Base-by-base conservation (phyloP, 2,888 invertebrate species). In the Eristalis arbustorum region DNA sequence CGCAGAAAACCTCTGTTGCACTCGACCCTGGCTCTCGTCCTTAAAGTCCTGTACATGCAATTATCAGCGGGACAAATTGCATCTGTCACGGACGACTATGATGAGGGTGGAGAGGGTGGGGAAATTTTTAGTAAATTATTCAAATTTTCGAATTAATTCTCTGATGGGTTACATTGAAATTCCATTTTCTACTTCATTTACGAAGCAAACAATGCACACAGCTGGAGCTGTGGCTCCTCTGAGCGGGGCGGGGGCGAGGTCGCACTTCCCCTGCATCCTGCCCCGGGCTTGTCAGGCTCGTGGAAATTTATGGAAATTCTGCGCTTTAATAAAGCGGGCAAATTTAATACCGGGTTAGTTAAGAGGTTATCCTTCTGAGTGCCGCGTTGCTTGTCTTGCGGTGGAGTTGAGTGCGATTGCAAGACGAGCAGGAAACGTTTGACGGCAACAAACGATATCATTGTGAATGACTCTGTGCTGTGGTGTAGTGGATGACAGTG, bases 321-420 rank as follows among this genome's bases (percentile, higher is more conserved):
- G 49, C 63, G 63, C 68, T 77, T 77, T 77, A 63, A 69, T 77
- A 77, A 69, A 63, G 63, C 34, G 56, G 56, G 62, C 25, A 57
- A 77, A 77, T 77, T 77, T 69, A 77, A 77, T 77, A 77, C 57
- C 69, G 28, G 69, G 77, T 63, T 77, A 77, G 77, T 69, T 25
- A 40, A 77, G 57, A 77, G 40, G 69, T 69, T 69, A 56, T 40
- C 22, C 63, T 63, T 76, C 25, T 49, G 14, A 25, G 25, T 56
- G 56, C 14, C 11, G 3, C 63, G n/a, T 37, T 18, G 49, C 6
- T 62, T 59, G 23, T 23, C 23, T 8, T 23, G 56, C 14, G 18
- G 22, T 23, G 37, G 61, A 3, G 31, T 40, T 22, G 37, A 13
- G 13, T 37, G 22, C 56, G 56, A 56, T n/a, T 56, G 13, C 25